Conservation (phyloP, 2,888 invertebrate genomes). For the Linnaemya tessellans region DNA sequence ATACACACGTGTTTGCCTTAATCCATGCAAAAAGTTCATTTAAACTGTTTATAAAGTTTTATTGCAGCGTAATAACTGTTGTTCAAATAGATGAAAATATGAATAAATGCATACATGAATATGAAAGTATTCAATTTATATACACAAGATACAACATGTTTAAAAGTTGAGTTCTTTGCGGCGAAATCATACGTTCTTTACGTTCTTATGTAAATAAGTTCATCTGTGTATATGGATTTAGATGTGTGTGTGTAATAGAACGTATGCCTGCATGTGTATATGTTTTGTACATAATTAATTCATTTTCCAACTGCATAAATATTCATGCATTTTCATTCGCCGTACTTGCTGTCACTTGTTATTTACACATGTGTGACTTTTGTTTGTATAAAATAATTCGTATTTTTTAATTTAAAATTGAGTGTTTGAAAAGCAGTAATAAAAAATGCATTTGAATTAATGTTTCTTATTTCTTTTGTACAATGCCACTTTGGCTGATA, state of each 20-base stretch:
- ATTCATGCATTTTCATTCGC: constrained; percentile 10
- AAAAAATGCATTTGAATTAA: constrained; percentile 1
- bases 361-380: constrained; percentile 59
- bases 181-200: constrained; percentile 2
- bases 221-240: not conserved
- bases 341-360: constrained; percentile 47
- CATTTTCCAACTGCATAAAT: constrained; percentile 2
- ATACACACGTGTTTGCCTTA: not conserved
- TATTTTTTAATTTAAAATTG: constrained; percentile 31
- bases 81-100: constrained; percentile 16
- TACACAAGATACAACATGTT: not conserved
- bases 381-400: constrained; percentile 11
- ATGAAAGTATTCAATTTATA: constrained; percentile 11
- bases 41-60: constrained; percentile 1
- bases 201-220: not conserved
- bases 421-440: constrained; percentile 1
- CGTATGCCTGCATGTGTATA: too few species aligned
- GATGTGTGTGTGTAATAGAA: not conserved
- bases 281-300: not conserved
- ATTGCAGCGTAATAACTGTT: constrained; percentile 22
- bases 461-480: not conserved
- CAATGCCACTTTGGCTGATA: constrained; percentile 20
- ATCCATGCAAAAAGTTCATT: not conserved
- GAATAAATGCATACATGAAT: constrained; percentile 2
- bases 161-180: constrained; percentile 1